A percentile compares a stretch with the other conserved stretches of the same genome.
These are phyloP conservation scores for Adelosebastes latens DNA, from an alignment of 2,797 vertebrate genomes.

Conservation along the genomic window DNA sequence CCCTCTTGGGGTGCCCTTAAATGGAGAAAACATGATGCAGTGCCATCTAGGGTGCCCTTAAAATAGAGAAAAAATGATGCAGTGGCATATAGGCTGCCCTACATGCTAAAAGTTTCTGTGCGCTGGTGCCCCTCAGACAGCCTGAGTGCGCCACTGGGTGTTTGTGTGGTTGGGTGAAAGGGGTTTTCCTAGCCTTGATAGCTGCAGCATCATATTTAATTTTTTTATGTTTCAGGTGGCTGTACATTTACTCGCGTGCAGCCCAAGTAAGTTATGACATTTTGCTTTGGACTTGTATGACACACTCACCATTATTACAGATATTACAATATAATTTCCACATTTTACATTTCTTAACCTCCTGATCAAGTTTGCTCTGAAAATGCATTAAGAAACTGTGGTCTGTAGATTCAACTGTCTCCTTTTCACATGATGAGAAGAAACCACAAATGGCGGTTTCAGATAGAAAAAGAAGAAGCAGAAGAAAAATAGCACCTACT, in stretches of 20 bases:
- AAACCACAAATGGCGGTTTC: constrained; percentile 43
- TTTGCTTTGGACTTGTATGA: background rate
- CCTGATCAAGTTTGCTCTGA: background rate
- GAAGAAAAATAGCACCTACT: constrained; percentile 17
- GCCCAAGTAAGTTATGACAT: background rate
- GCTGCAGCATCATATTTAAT: background rate
- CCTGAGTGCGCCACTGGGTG: background rate
- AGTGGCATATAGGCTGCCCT: no score
- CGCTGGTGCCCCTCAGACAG: no score
- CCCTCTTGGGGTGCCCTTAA: no score
- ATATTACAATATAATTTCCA: background rate
- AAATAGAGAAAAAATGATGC: no score
- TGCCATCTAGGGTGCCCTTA: no score
- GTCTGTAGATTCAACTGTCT: constrained; percentile 18
- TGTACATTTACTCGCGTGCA: background rate
- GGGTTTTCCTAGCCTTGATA: background rate
- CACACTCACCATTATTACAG: background rate
- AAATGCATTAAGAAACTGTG: background rate
- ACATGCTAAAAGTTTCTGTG: no score
- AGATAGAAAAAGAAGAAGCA: constrained; percentile 34
- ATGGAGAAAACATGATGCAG: no score
- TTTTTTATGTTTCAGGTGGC: background rate
- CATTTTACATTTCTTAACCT: background rate
- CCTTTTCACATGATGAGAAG: background rate
- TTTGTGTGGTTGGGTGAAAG: background rate